These are phyloP conservation scores for Caenorhabditis sinica DNA, from an alignment of 2,888 invertebrate species.

Conservation along the genomic window DNA sequence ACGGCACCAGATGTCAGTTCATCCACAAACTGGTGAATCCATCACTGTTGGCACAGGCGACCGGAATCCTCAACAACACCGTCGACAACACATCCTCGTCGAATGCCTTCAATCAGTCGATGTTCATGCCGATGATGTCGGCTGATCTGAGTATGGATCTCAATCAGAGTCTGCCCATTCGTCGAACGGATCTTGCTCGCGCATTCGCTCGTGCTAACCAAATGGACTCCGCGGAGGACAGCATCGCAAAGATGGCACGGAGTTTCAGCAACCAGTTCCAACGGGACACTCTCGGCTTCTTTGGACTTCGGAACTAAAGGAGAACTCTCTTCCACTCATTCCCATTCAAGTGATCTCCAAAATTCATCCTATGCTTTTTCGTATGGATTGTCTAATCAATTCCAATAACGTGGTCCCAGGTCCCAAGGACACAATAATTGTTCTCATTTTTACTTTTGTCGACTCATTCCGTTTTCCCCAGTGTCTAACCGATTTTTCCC, in stretches of 20 bases:
- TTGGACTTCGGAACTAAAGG: slow-evolving; percentile 13
- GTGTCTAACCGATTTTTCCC: neutral
- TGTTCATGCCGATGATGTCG: slow-evolving; percentile 37
- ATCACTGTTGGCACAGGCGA: slow-evolving; percentile 26
- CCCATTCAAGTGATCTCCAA: slow-evolving; percentile 6
- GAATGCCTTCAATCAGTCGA: slow-evolving; percentile 33
- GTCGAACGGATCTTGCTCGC: slow-evolving; percentile 44
- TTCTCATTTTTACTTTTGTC: neutral
- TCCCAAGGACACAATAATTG: slow-evolving; percentile 55
- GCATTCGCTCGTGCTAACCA: slow-evolving; percentile 52
- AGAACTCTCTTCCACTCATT: neutral
- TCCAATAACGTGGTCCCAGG: slow-evolving; percentile 48
- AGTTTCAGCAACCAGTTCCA: slow-evolving; percentile 30
- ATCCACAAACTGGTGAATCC: slow-evolving; percentile 68
- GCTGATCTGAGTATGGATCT: slow-evolving; percentile 48
- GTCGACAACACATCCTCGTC: neutral
- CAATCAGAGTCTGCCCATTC: slow-evolving; percentile 55
- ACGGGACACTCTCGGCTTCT: neutral
- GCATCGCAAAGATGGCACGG: slow-evolving; percentile 14
- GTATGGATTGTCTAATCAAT: slow-evolving; percentile 51
- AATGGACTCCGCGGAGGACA: slow-evolving; percentile 11
- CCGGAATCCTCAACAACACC: slow-evolving; percentile 31
- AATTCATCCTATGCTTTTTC: slow-evolving; percentile 15
- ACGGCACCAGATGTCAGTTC: slow-evolving; percentile 71
- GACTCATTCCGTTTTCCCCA: slow-evolving; percentile 2